Base-by-base conservation (phyloP, 2,113 vertebrate genomes). In the Hystrix brachyura region DNA sequence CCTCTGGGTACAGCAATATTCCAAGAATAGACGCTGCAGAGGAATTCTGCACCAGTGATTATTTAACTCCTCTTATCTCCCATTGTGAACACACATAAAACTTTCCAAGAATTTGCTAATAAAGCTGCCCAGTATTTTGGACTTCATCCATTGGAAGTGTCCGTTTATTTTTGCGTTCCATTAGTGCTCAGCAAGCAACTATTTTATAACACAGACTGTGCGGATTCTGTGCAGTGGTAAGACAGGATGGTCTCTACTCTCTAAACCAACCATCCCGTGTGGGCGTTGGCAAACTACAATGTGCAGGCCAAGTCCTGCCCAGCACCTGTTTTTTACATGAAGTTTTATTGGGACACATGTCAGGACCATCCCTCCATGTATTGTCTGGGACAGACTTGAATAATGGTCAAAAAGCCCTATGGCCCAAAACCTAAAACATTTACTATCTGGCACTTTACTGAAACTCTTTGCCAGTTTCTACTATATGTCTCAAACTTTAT, bases 1-100 rank as follows among this genome's bases (percentile, higher is more conserved):
- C 93, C 95, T 94, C 91, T 62, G 82, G 82, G 83, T 64, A 79
- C 86, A 94, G 92, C 67, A 96, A 78, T 91, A 55, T 87, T 95
- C 92, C 76, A 78, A 76, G 93, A 92, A 78, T 53, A 90, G 69
- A 69, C 46, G 18, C 82, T 90, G 81, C 60, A 32, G 88, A 86
- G 87, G 89, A 94, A 64, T 94, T 87, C 91, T 87, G 91, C 48
- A 72, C 84, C 51, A 3, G 13, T 32, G 85, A 88, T 88, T 81
- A 82, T 62, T 82, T 74, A 7, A 53, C 7, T 74, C 53, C 67
- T 82, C 82, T 95, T 87, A 89, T 91, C 57, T 90, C 74, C 60
- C 34, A 11, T 69, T 82, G 67, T 53, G 67, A 87, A 90, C 38
- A 53, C 60, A 85, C 86, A 89, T 69, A 91, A 95, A 94, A 65